A percentile compares a stretch with the other conserved stretches of the same genome.
phyloP scores from a whole-genome alignment of 1,140 invertebrate species.

The Eriocheir sinensis region DNA sequence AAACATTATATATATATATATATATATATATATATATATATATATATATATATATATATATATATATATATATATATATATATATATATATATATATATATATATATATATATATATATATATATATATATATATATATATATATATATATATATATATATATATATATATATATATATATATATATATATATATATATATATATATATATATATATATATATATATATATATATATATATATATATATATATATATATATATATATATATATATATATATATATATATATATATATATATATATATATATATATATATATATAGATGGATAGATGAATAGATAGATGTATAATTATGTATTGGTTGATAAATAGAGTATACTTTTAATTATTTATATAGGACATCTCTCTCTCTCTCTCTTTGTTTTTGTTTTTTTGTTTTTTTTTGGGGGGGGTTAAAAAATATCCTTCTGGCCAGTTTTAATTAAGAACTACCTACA shows the following conservation, averaged over 20 bases:
- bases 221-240: constrained; percentile 86
- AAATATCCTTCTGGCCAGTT: too few relatives aligned
- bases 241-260: constrained; percentile 12
- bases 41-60: constrained; percentile 52
- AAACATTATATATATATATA: constrained; percentile 39
- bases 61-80: constrained; percentile 58
- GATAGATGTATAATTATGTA: background rate
- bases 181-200: constrained; percentile 60
- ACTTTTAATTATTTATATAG: too few relatives aligned
- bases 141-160: constrained; percentile 39
- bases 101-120: constrained; percentile 40
- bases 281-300: constrained; percentile 12
- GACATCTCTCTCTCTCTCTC: background rate
- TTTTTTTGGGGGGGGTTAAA: too few relatives aligned
- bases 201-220: constrained; percentile 82
- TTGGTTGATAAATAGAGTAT: too few relatives aligned
- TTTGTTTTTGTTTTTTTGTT: background rate
- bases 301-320: background rate
- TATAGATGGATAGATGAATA: too few relatives aligned
- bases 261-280: constrained; percentile 35
- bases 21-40: constrained; percentile 48
- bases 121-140: constrained; percentile 36
- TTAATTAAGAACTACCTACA: too few relatives aligned
- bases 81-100: constrained; percentile 57
- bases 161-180: constrained; percentile 56